Base-by-base conservation (phyloP, 2,113 vertebrate species). In the Eurypyga helias region DNA sequence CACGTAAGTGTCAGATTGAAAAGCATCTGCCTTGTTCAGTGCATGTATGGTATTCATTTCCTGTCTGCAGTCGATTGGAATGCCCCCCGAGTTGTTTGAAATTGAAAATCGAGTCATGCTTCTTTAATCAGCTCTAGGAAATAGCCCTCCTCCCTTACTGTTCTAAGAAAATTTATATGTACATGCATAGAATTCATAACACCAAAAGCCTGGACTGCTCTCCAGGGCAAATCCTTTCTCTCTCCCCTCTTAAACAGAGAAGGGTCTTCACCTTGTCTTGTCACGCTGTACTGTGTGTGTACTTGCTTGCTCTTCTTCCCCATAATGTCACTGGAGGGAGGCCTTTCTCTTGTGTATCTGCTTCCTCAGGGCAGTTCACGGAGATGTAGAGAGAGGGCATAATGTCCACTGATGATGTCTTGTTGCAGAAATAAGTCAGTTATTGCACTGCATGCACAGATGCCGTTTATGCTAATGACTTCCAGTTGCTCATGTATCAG, bases 21-120 rank as follows among this genome's bases (percentile, higher is more conserved):
- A 98, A 97, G 98, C 98, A 98, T 98, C 98, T 98, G 97, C 97
- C 96, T 98, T 96, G 96, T 93, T 85, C 79, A 33, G 46, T 97
- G 96, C 52, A 55, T 98, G 97, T 94, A 96, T 98, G 95, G 97
- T 97, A 97, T 99, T 99, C 97, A 98, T 98, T 99, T 99, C 98
- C 98, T 98, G 98, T 90, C 88, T 58, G 89, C 91, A 96, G 98
- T 96, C 96, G 41, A 96, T 94, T 97, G 98, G 97, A 98, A 97
- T 97, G 97, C 96, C 97, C 95, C 97, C 98, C 88, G 93, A 98
- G 98, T 98, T 72, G 89, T 97, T 98, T 97, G 97, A 98, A 98
- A 98, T 98, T 99, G 98, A 99, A 98, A 98, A 98, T 97, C 80
- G 93, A 99, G 98, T 98, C 98, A 98, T 98, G 97, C 98, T 98